Base-by-base conservation (phyloP, 2,888 invertebrate genomes). In the Agonopterix alstromeriana region DNA sequence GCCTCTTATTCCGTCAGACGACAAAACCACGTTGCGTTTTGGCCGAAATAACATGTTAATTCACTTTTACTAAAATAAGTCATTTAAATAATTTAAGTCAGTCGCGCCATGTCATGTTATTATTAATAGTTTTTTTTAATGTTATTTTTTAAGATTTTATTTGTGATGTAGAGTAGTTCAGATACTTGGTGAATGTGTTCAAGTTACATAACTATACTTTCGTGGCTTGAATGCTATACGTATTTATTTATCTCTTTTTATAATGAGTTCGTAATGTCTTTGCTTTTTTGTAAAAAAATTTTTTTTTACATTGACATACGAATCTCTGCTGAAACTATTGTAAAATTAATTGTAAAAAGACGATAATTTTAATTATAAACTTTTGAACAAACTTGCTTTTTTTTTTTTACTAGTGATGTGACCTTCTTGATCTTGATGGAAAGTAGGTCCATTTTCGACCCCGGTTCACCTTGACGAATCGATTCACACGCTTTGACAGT, bases 91-190 rank as follows among this genome's bases (percentile, higher is more conserved):
- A 60, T 48, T 51, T 82, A 83, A 87, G 86, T 84, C 83, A 86
- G 80, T 78, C 81, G 83, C 80, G 84, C 87, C 88, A 87, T 87
- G 75, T 82, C 79, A 78, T 77, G 65, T 69, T 46, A 36, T 36
- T 49, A 41, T 44, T 44, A 42, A 46, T 43, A 48, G 47, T 48
- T 46, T 47, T 58, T 74, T 65, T 70, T 60, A 67, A 70, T 67
- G 70, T 70, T 67, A 73, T 70, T 73, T 71, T 69, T 60, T 67
- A 60, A 58, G 56, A 43, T 57, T 60, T 56, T 52, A 56, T 58
- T 64, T 70, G 70, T 71, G 71, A 71, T 71, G 57, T 59, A 58
- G 63, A 60, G 51, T 60, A 27, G 7, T 7, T 27, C 27, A 27
- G 27, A 53, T 56, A 57, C 53, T 49, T 53, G 47, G 53, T 51